Base-by-base conservation (phyloP, 2,113 vertebrate genomes). In the Chlorodrepanis virens region DNA sequence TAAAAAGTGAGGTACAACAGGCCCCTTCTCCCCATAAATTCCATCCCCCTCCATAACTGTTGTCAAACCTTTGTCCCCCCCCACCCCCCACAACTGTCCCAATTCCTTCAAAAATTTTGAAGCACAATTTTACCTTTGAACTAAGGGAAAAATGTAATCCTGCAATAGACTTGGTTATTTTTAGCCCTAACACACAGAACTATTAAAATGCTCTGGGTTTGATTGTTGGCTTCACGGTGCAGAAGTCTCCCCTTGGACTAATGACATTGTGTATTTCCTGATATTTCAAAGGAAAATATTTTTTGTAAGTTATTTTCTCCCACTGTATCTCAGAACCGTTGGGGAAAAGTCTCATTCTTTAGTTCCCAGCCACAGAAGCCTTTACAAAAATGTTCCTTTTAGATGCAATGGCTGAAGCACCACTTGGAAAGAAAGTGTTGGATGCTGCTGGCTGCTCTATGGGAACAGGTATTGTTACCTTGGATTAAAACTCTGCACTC, bases 81-180 rank as follows among this genome's bases (percentile, higher is more conserved):
- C 35, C 12, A 22, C 35, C 23, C 13, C 18, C n/a, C 3, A 1
- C 3, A 1, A 2, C 28, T 61, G 75, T 25, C 85, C 77, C 44
- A 11, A 31, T 90, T 92, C 53, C 87, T 94, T 94, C 92, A 79
- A 80, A 90, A 87, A 86, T 86, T 91, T 67, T 95, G 96, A 98
- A 98, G 98, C 98, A 98, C 98, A 98, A 97, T 96, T 96, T 96
- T 94, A 95, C 89, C 95, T 92, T 94, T 59, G 37, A 67, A 83
- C 74, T 59, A 87, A 93, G 77, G 93, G 82, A 69, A 95, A 87
- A 90, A 95, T 9, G 33, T 59, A 91, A 93, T 79, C 87, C 95
- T 94, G 84, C 70, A 96, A 96, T 35, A 95, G 82, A 89, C 39
- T 72, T 83, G 93, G 91, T 96, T 96, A 71, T 97, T 97, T 97